Percentiles rank a stretch among this genome's conserved stretches.
Evolutionary conservation across 2,888 invertebrate genomes (phyloP).

Genomic region (Eupelmus urozonus): DNA sequence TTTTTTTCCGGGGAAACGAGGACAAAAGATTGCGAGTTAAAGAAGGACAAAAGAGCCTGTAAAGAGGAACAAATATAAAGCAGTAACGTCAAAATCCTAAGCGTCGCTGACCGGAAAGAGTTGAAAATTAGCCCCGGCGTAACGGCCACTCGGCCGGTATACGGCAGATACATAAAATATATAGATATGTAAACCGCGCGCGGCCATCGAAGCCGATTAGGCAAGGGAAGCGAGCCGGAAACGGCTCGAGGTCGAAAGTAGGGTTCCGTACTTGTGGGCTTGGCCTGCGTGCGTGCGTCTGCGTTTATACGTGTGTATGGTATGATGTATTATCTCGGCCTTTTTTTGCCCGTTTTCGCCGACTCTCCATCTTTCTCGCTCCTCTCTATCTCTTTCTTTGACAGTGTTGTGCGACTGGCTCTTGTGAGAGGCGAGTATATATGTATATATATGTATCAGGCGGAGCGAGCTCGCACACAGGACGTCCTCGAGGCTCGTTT

Average conservation of each 20-base stretch:
- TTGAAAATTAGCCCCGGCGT: background rate
- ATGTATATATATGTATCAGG: background rate
- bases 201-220: slow-evolving; percentile 21
- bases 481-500: slow-evolving; percentile 73
- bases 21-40: too few relatives aligned
- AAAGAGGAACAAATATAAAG: too few relatives aligned
- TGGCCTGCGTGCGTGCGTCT: too few relatives aligned
- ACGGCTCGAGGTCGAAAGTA: slow-evolving; percentile 69
- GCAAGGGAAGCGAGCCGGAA: slow-evolving; percentile 68
- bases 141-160: background rate
- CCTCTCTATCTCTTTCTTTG: background rate
- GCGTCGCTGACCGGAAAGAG: background rate
- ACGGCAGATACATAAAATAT: background rate
- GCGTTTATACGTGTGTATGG: too few relatives aligned
- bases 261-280: slow-evolving; percentile 64
- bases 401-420: background rate
- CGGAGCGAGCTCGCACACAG: slow-evolving; percentile 54
- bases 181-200: background rate
- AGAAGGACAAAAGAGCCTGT: too few relatives aligned
- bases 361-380: background rate
- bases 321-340: slow-evolving; percentile 20
- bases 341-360: background rate
- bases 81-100: too few relatives aligned
- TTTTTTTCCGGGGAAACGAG: too few relatives aligned
- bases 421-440: slow-evolving; percentile 2